phyloP scores from a whole-genome alignment of 2,797 vertebrate genomes.

The Crenuchus spilurus region DNA sequence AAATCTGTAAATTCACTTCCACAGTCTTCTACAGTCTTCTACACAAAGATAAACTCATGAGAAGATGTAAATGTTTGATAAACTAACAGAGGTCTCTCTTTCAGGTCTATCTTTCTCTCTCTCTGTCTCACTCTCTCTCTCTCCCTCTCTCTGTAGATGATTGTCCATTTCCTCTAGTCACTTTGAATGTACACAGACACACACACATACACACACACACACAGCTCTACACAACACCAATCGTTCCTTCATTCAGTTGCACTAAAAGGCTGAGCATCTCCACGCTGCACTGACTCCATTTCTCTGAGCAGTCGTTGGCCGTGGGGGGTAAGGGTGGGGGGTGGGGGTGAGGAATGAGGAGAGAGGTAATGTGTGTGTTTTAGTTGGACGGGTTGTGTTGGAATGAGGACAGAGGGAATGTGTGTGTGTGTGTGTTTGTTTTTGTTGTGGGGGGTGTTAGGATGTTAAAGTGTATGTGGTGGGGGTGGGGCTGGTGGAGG shows the following conservation, averaged over 20 bases:
- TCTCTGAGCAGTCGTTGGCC: constrained; percentile 44
- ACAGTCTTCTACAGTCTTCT: too few relatives aligned
- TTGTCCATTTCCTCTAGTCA: constrained; percentile 33
- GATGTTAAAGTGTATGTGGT: constrained; percentile 12
- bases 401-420: constrained; percentile 8
- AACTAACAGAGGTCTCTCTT: too few relatives aligned
- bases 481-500: background rate
- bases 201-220: constrained; percentile 25
- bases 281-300: constrained; percentile 72
- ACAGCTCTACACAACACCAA: constrained; percentile 38
- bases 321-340: background rate
- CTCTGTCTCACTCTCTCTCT: constrained; percentile 13
- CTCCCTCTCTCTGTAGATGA: constrained; percentile 37
- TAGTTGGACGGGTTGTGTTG: background rate
- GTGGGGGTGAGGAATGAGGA: constrained; percentile 16
- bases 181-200: constrained; percentile 27
- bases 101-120: constrained; percentile 26
- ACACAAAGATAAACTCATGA: too few relatives aligned
- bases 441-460: constrained; percentile 21
- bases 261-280: constrained; percentile 58
- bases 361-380: constrained; percentile 11
- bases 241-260: constrained; percentile 31
- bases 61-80: too few relatives aligned
- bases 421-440: constrained; percentile 23
- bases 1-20: too few relatives aligned